These are phyloP conservation scores for Zoanthus sociatus DNA, from an alignment of 92 coral and sea anemone species.

Conservation along the genomic window DNA sequence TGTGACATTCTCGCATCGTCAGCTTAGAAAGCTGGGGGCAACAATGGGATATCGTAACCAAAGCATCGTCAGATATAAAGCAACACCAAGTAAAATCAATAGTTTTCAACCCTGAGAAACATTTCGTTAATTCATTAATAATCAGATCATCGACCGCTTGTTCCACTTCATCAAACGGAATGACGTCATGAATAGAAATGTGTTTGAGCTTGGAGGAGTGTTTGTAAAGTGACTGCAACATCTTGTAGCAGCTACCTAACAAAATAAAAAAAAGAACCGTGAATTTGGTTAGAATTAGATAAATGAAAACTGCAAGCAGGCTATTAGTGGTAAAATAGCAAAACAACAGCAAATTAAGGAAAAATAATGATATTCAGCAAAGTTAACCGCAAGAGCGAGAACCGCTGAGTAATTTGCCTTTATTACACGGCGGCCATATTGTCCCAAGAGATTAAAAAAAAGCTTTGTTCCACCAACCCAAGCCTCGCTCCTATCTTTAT, in stretches of 20 bases:
- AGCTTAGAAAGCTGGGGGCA: constrained; percentile 70
- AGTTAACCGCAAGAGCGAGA: neutral
- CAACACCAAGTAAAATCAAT: constrained; percentile 90
- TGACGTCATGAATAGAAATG: constrained; percentile 80
- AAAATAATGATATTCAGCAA: neutral
- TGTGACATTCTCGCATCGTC: constrained; percentile 84
- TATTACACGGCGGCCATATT: too few species aligned
- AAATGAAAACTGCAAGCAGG: too few species aligned
- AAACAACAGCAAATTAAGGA: neutral
- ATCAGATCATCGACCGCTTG: constrained; percentile 76
- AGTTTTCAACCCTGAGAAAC: constrained; percentile 70
- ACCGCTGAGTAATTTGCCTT: too few species aligned
- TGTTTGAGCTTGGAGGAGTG: constrained; percentile 55
- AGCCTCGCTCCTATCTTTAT: too few species aligned
- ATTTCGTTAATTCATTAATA: constrained; percentile 63
- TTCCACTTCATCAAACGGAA: constrained; percentile 77
- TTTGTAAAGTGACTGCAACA: constrained; percentile 52
- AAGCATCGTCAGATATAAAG: constrained; percentile 81
- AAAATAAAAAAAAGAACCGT: neutral
- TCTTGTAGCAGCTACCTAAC: constrained; percentile 61
- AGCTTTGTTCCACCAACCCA: too few species aligned
- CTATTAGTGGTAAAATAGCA: neutral
- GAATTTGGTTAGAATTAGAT: neutral
- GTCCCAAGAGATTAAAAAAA: too few species aligned
- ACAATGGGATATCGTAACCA: constrained; percentile 63